Evolutionary conservation across 2,113 vertebrate genomes (phyloP), one percentile per base, ranked within the genome.

Genomic region (Hippocampus mohnikei): DNA sequence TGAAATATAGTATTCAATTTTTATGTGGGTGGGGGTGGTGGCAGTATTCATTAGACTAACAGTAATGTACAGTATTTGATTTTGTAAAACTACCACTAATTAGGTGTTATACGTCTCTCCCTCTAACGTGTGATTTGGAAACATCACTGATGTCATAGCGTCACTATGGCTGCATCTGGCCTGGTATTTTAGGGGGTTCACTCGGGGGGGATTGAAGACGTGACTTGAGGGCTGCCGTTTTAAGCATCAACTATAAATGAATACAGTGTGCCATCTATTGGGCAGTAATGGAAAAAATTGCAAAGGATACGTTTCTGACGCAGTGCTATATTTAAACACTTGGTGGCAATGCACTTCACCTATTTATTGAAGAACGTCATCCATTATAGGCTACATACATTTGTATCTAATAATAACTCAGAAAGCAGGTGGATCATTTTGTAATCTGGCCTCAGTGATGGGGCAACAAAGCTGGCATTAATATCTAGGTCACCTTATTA

Each of bases 181-280:
- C 58, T 69, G 33, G 66, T 74, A 69, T 15, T 67, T 61, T 66
- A 67, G 61, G 56, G 68, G 64, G 23, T 70, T 69, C 29, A 77
- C 29, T 73, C 66, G 52, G 25, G 55, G 58, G 23, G 23, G 33
- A 37, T 37, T 37, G 6, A 37, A 37, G 33, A 37, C 5, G 33
- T 37, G 33, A 33, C 27, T 29, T 23, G 55, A 73, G 15, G 33
- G 9, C 41, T 67, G 27, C 12, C 20, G 12, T 40, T 53, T 21
- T 21, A 23, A 59, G n/a, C 5, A 76, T 2, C 8, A 0, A 9
- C 10, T 29, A 77, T 62, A 67, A 55, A 77, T 81, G 75, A 59
- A 81, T 68, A 75, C 53, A 87, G 74, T 27, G 59, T 86, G 86
- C 85, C 89, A 86, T 79, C 89, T 88, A 77, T 61, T 71, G 87